Evolutionary conservation across 2,888 invertebrate species (phyloP), one percentile per base, ranked within the genome.

Genomic region (Toxonevra muliebris): DNA sequence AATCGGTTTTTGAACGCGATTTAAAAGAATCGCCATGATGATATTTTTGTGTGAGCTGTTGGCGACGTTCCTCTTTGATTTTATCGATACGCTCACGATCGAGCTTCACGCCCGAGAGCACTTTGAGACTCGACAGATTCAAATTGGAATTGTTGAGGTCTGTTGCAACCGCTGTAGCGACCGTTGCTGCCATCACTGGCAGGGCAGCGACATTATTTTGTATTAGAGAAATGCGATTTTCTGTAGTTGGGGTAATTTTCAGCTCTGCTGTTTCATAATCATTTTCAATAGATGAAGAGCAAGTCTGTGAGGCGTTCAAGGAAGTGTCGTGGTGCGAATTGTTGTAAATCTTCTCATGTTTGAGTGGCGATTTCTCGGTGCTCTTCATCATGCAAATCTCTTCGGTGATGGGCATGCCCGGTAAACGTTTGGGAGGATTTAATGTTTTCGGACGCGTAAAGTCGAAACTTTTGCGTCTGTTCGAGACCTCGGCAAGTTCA

Each of bases 11-110:
- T 13, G 85, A 84, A 73, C 86, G 86, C n/a, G 87, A 86, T 75
- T 88, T 88, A 69, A 95, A 91, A 11, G 93, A 92, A 75, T 94
- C 94, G 1, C 93, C 91, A 71, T 93, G 91, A 71, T 93, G 91
- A 81, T 94, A 95, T 82, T 94, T 95, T 80, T 95, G 94, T 57
- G 94, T 89, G 13, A 95, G 85, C 77, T 94, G 93, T 75, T 91
- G 92, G 61, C 96, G 87, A n/a, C 95, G 87, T 80, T 96, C 95
- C 80, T 95, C 94, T 85, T 96, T 96, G 82, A 95, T 96, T 81
- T 93, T 92, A 84, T 96, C 95, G 73, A 96, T 94, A 57, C 95
- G 86, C 79, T 95, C 95, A 58, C 95, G 87, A 76, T 92, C 92
- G 20, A 90, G 80, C 69, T 91, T 89, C 50, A 86, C 86, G 20